Conservation (phyloP, 1,140 invertebrate species). For the Lerema accius region DNA sequence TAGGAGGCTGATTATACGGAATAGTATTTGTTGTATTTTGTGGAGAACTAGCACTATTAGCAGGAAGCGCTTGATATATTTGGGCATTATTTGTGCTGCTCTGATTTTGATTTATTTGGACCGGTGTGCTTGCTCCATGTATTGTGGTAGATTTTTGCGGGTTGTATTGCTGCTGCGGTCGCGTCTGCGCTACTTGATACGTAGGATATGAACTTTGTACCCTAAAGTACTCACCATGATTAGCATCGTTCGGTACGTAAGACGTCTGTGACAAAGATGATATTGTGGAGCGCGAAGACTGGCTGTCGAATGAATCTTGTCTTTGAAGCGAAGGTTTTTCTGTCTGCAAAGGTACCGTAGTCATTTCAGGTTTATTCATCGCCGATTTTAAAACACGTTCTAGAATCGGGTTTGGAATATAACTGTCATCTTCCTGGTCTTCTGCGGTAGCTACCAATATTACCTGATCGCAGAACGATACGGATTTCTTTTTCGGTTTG, state of each 20-base stretch:
- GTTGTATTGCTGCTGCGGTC: conserved; percentile 64
- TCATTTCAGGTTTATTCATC: conserved; percentile 88
- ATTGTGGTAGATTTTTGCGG: conserved; percentile 60
- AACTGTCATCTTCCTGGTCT: conserved; percentile 94
- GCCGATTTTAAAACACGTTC: conserved; percentile 93
- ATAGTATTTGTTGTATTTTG: conserved; percentile 61
- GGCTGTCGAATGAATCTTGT: conserved; percentile 82
- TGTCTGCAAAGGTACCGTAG: conserved; percentile 74
- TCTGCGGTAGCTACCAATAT: conserved; percentile 95
- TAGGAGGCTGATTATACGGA: conserved; percentile 68
- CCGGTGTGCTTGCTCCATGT: conserved; percentile 54
- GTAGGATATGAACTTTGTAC: conserved; percentile 74
- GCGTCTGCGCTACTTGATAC: conserved; percentile 68
- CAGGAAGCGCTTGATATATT: conserved; percentile 67
- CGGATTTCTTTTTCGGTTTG: conserved; percentile 94
- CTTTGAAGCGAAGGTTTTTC: conserved; percentile 74
- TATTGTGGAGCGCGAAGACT: conserved; percentile 79
- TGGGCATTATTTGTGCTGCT: conserved; percentile 54
- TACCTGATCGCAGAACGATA: conserved; percentile 96
- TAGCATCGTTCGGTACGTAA: conserved; percentile 56
- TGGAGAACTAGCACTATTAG: conserved; percentile 38
- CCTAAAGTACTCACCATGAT: conserved; percentile 81
- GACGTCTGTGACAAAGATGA: conserved; percentile 74
- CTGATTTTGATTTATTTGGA: conserved; percentile 50
- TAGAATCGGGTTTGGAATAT: conserved; percentile 95